Conservation (phyloP, 2,113 vertebrate species). For the Dromaius novaehollandiae region DNA sequence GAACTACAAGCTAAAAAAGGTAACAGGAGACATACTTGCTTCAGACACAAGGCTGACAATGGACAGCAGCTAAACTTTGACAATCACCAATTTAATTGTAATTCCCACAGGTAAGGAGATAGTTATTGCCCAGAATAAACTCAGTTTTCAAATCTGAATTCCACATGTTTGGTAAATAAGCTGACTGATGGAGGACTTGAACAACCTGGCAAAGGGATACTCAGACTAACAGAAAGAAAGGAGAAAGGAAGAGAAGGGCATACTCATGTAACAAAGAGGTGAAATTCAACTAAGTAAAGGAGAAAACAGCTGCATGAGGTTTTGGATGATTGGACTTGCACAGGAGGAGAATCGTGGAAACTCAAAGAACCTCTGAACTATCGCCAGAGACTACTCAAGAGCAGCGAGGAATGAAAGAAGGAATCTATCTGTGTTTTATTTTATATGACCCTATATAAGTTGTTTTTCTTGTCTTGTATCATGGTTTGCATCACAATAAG, state of each 20-base stretch:
- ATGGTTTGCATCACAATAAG: not conserved
- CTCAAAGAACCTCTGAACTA: not conserved
- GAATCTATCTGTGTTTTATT: not conserved
- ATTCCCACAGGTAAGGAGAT: not conserved
- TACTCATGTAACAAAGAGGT: not conserved
- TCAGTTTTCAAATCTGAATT: not conserved
- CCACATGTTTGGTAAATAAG: not conserved
- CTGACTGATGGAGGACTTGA: not conserved
- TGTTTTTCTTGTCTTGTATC: not conserved
- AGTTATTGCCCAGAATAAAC: not conserved
- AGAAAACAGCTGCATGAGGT: not conserved
- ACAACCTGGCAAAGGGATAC: too few relatives aligned
- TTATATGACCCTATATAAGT: not conserved
- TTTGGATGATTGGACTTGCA: not conserved
- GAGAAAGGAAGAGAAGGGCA: too few relatives aligned
- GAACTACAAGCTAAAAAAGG: not conserved
- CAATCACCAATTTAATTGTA: not conserved
- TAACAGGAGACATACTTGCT: not conserved
- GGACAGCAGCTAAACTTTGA: not conserved
- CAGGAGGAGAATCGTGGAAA: not conserved
- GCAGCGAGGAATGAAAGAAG: not conserved
- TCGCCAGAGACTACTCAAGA: not conserved
- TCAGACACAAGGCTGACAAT: not conserved
- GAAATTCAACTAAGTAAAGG: not conserved
- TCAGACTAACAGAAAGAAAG: too few relatives aligned